phyloP scores from a whole-genome alignment of 2,888 invertebrate species.

The Nomada goodeniana region DNA sequence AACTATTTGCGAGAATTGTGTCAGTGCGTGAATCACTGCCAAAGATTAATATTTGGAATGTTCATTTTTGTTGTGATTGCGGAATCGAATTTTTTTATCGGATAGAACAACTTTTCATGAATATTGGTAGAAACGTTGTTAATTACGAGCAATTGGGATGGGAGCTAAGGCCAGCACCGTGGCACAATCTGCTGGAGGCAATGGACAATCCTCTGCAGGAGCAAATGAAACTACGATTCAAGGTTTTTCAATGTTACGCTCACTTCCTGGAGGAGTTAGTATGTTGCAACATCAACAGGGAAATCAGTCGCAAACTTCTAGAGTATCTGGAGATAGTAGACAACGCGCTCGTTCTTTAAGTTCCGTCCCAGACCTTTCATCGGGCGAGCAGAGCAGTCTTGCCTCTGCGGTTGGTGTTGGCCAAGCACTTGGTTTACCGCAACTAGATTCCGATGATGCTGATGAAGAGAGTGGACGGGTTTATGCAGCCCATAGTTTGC shows the following conservation, averaged over 20 bases:
- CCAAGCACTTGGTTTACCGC: slow-evolving; percentile 89
- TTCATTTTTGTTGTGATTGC: slow-evolving; percentile 43
- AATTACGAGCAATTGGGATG: slow-evolving; percentile 85
- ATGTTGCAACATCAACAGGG: slow-evolving; percentile 88
- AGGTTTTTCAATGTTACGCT: slow-evolving; percentile 89
- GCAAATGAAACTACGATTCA: slow-evolving; percentile 87
- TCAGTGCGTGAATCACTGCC: slow-evolving; percentile 69
- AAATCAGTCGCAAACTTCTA: slow-evolving; percentile 80
- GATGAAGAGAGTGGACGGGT: slow-evolving; percentile 87
- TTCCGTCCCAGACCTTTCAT: slow-evolving; percentile 91
- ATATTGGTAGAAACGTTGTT: slow-evolving; percentile 21
- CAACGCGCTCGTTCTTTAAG: slow-evolving; percentile 93
- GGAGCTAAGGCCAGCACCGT: slow-evolving; percentile 95
- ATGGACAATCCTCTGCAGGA: slow-evolving; percentile 91
- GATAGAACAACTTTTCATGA: slow-evolving; percentile 3
- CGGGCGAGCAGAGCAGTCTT: slow-evolving; percentile 87
- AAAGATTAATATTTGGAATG: slow-evolving; percentile 57
- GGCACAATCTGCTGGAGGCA: slow-evolving; percentile 83
- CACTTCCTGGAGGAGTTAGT: slow-evolving; percentile 89
- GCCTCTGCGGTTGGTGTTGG: slow-evolving; percentile 88
- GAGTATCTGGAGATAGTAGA: slow-evolving; percentile 84
- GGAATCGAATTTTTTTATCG: slow-evolving; percentile 33
- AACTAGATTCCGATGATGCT: slow-evolving; percentile 89
- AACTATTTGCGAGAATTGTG: slow-evolving; percentile 64
- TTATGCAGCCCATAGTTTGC: slow-evolving; percentile 94